Base-by-base conservation (phyloP, 2,113 vertebrate species). In the Ceyx cyanopectus region DNA sequence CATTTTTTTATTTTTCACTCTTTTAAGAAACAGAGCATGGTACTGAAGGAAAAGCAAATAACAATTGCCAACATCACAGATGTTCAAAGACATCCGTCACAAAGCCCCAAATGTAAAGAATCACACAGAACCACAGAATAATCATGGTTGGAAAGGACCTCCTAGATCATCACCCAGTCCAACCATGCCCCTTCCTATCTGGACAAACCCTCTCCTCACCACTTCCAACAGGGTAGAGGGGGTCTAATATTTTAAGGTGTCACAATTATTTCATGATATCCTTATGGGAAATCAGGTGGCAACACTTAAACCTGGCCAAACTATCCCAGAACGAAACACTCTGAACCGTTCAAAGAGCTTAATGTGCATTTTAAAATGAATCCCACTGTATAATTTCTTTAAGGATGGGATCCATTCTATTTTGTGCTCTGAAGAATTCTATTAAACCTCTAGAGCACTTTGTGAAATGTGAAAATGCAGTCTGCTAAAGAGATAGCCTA, bases 31-130 rank as follows among this genome's bases (percentile, higher is more conserved):
- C 17, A 57, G 6, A 95, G 94, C 40, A 26, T 53, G 67, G 72
- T 72, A 92, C 79, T 73, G n/a, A 94, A 94, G 82, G 51, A 95
- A 93, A 95, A 96, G 82, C 53, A 91, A 95, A 63, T 79, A 66
- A 94, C 41, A 81, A 73, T 80, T 89, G 89, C 86, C 92, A 90
- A 77, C 69, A 85, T 6, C 60, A 53, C 70, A 89, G 90, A 95
- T 45, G 48, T 92, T 94, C 37, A 17, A 89, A 92, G 69, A 65
- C 27, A 89, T 48, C 60, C 61, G 21, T 74, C 72, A 94, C 51
- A 94, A 90, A 51, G 3, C 1, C 61, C 5, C 70, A 66, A 82
- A 48, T 12, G 40, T 5, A 63, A 37, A 37, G 37, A 37, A 37
- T 37, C 37, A 37, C 37, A 37, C 37, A 37, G 37, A 37, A 37